Conservation (phyloP, 92 coral and sea anemone genomes). For the Pocillopora grandis region DNA sequence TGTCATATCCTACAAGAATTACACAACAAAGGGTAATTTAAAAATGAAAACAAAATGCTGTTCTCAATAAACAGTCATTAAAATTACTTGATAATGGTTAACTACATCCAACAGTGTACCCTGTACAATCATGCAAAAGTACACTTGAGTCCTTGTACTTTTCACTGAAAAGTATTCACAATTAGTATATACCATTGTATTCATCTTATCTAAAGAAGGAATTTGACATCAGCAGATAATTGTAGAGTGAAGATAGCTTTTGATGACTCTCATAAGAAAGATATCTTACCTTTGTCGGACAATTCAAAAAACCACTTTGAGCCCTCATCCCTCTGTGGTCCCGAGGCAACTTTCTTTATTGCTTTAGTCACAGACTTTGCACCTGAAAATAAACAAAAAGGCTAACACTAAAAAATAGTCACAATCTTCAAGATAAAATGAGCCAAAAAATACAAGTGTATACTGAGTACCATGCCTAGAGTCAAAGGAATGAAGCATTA, state of each 20-base stretch:
- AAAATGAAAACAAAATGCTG: no score
- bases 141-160: conserved; percentile 28
- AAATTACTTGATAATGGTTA: conserved; percentile 27
- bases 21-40: no score
- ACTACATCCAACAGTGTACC: background rate
- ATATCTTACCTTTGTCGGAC: conserved; percentile 26
- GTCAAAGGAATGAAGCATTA: conserved; percentile 31
- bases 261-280: background rate
- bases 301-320: conserved; percentile 21
- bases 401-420: no score
- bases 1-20: no score
- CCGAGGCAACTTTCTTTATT: background rate
- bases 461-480: conserved; percentile 23
- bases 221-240: no score
- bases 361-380: conserved; percentile 32
- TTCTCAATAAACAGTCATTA: no score
- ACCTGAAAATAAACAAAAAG: conserved; percentile 1
- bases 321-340: conserved; percentile 24
- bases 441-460: no score
- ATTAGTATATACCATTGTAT: background rate
- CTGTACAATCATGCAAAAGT: conserved; percentile 22
- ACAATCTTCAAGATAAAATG: no score
- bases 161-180: conserved; percentile 3
- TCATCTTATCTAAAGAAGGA: no score
- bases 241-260: no score